Conservation (phyloP, 2,113 vertebrate species). For the Melanerpes formicivorus region DNA sequence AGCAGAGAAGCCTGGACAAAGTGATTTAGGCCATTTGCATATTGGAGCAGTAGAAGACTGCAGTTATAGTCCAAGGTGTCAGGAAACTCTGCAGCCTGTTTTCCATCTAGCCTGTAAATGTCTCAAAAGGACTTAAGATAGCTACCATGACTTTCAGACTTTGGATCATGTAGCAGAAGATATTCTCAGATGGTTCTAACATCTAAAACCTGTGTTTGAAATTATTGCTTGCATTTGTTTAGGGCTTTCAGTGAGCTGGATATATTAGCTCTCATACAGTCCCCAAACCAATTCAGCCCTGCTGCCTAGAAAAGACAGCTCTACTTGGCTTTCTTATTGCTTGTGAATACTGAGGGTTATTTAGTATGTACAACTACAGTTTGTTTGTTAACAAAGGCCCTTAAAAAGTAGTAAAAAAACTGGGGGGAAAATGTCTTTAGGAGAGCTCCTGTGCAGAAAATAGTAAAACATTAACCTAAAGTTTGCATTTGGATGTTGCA, state of each 20-base stretch:
- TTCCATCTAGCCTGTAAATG: slow-evolving; percentile 38
- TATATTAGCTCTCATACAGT: slow-evolving; percentile 63
- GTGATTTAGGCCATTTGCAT: slow-evolving; percentile 62
- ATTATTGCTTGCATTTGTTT: slow-evolving; percentile 80
- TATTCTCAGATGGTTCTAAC: slow-evolving; percentile 23
- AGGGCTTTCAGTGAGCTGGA: slow-evolving; percentile 71
- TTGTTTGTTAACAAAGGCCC: slow-evolving; percentile 73
- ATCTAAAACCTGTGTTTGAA: slow-evolving; percentile 60
- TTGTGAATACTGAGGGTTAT: slow-evolving; percentile 82
- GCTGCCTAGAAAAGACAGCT: slow-evolving; percentile 61
- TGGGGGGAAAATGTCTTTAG: not conserved
- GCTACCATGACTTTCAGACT: slow-evolving; percentile 43
- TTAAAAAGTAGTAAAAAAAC: slow-evolving; percentile 70
- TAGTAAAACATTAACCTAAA: slow-evolving; percentile 37
- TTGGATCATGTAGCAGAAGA: slow-evolving; percentile 65
- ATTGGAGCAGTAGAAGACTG: slow-evolving; percentile 46
- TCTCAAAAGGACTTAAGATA: slow-evolving; percentile 33
- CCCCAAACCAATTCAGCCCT: slow-evolving; percentile 72
- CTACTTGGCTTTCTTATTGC: slow-evolving; percentile 79
- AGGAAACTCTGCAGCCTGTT: not conserved
- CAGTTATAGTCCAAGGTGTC: not conserved
- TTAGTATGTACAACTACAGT: slow-evolving; percentile 72
- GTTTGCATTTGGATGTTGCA: slow-evolving; percentile 55
- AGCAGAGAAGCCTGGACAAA: slow-evolving; percentile 39
- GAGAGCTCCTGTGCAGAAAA: slow-evolving; percentile 54